Evolutionary conservation across 1,140 invertebrate species (phyloP).

Genomic region (Drosophila tropicalis): DNA sequence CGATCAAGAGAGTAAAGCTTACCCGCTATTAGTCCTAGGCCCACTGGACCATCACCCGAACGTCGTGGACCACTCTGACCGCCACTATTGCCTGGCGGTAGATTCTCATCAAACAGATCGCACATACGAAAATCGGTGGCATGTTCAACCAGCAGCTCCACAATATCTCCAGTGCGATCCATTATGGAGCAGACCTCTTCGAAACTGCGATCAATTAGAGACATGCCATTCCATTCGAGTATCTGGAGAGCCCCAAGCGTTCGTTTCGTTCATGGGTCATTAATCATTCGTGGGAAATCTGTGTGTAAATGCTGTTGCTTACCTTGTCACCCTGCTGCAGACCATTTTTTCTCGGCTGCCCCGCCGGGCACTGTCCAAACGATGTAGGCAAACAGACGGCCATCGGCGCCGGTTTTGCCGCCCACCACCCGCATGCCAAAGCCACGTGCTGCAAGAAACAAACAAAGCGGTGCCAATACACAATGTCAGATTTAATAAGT

Average conservation of each 20-base stretch:
- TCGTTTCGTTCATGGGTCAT: slow-evolving; percentile 24
- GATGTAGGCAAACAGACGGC: slow-evolving; percentile 93
- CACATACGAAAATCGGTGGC: slow-evolving; percentile 88
- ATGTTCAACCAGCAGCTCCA: slow-evolving; percentile 92
- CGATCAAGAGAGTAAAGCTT: slow-evolving; percentile 42
- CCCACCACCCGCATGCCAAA: slow-evolving; percentile 97
- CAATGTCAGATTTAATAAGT: slow-evolving; percentile 61
- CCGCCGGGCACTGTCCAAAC: slow-evolving; percentile 95
- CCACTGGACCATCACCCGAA: slow-evolving; percentile 75
- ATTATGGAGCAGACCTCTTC: slow-evolving; percentile 94
- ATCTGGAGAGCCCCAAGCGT: slow-evolving; percentile 83
- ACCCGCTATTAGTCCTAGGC: slow-evolving; percentile 81
- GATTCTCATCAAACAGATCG: slow-evolving; percentile 86
- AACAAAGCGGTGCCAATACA: slow-evolving; percentile 33
- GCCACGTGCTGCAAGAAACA: slow-evolving; percentile 88
- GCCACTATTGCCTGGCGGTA: slow-evolving; percentile 78
- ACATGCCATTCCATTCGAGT: slow-evolving; percentile 92
- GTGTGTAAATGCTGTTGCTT: slow-evolving; percentile 41
- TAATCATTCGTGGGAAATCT: neutral
- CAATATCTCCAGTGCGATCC: slow-evolving; percentile 91
- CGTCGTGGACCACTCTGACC: slow-evolving; percentile 76
- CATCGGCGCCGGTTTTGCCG: slow-evolving; percentile 92
- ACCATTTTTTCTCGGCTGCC: slow-evolving; percentile 93
- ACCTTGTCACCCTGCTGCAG: slow-evolving; percentile 94
- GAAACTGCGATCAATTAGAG: slow-evolving; percentile 93